Conservation (phyloP, 2,113 vertebrate species). For the Alouatta palliata region DNA sequence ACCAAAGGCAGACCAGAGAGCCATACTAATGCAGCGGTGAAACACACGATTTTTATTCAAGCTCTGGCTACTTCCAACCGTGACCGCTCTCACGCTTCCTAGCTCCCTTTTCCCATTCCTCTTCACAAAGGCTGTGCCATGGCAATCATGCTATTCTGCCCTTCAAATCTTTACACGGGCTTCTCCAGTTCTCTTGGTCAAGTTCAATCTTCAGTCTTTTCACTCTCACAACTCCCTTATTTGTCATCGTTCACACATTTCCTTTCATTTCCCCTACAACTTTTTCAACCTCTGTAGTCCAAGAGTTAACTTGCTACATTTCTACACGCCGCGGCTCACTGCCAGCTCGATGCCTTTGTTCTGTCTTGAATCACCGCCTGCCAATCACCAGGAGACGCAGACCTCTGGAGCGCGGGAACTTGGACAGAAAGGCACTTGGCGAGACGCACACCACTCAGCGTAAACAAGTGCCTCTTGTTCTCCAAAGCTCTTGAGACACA, state of each 20-base stretch:
- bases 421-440: constrained; percentile 1
- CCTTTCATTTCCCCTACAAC: background rate
- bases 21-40: background rate
- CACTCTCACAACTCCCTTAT: background rate
- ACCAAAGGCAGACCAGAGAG: background rate
- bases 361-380: constrained; percentile 2
- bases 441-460: background rate
- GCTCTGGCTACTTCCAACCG: background rate
- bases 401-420: background rate
- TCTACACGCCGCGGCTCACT: background rate
- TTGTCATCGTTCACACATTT: constrained; percentile 5
- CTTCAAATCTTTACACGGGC: background rate
- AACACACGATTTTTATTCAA: background rate
- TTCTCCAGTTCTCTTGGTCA: background rate
- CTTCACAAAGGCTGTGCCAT: background rate
- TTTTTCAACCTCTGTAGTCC: background rate
- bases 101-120: background rate
- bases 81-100: background rate
- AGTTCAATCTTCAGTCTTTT: constrained; percentile 19
- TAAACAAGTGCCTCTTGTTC: constrained; percentile 57
- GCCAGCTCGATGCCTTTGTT: constrained; percentile 25
- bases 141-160: background rate
- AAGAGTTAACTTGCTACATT: background rate
- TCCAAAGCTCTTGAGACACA: constrained; percentile 29
- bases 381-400: constrained; percentile 33